phyloP scores from a whole-genome alignment of 92 coral and sea anemone species.

The Palythoa grandis region DNA sequence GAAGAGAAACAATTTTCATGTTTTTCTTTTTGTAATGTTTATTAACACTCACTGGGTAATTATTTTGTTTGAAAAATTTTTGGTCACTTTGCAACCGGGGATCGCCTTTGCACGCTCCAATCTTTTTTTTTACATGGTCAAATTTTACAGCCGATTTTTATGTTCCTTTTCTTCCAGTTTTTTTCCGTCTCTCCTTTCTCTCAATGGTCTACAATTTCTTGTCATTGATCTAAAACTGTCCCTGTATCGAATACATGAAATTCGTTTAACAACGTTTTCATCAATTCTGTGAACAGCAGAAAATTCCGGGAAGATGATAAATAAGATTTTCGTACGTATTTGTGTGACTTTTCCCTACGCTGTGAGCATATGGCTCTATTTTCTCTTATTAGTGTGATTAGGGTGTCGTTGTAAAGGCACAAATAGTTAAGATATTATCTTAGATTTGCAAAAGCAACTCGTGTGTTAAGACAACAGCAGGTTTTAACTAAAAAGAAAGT shows the following conservation, averaged over 20 bases:
- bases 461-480: background rate
- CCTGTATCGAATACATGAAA: no score
- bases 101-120: no score
- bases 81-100: no score
- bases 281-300: background rate
- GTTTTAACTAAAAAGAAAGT: background rate
- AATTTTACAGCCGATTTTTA: background rate
- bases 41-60: background rate
- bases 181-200: background rate
- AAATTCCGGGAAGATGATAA: background rate
- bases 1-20: background rate
- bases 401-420: background rate
- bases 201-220: background rate
- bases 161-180: background rate
- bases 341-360: background rate
- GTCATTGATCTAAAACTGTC: no score
- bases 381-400: background rate
- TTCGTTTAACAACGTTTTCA: no score
- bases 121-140: background rate
- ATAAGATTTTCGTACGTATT: background rate
- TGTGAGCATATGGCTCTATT: background rate
- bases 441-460: background rate
- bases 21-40: background rate
- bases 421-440: slow-evolving; percentile 22
- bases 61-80: no score